Evolutionary conservation across 2,888 invertebrate species (phyloP).

Genomic region (Poecilobothrus nobilitatus): DNA sequence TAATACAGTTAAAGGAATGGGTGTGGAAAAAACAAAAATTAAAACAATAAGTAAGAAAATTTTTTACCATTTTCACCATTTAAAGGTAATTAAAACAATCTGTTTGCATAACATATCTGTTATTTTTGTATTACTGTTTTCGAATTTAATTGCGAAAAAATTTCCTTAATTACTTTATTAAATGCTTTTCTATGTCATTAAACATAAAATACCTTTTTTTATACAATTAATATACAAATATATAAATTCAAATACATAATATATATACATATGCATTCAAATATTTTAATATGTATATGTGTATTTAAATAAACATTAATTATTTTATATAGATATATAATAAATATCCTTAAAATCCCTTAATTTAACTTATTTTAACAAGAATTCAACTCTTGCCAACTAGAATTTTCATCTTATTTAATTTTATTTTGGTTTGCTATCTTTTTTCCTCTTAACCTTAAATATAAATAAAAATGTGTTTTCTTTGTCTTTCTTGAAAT

Average conservation of each 20-base stretch:
- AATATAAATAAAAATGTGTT: neutral
- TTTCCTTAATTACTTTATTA: constrained; percentile 3
- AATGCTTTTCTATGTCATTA: constrained; percentile 1
- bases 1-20: too few relatives aligned
- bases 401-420: neutral
- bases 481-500: neutral
- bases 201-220: neutral
- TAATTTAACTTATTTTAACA: neutral
- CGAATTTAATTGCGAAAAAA: neutral
- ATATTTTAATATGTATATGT: too few relatives aligned
- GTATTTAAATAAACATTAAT: too few relatives aligned
- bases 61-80: neutral
- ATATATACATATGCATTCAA: neutral
- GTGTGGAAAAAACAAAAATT: too few relatives aligned
- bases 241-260: neutral
- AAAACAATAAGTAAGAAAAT: too few relatives aligned
- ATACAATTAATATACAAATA: too few relatives aligned
- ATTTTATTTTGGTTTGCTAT: neutral
- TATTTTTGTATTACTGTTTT: neutral
- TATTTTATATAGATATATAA: too few relatives aligned
- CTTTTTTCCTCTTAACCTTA: neutral
- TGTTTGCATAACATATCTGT: neutral
- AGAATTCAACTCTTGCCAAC: neutral
- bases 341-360: neutral
- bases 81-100: neutral